Conservation (phyloP, 2,797 vertebrate genomes). For the Intellagama lesueurii region DNA sequence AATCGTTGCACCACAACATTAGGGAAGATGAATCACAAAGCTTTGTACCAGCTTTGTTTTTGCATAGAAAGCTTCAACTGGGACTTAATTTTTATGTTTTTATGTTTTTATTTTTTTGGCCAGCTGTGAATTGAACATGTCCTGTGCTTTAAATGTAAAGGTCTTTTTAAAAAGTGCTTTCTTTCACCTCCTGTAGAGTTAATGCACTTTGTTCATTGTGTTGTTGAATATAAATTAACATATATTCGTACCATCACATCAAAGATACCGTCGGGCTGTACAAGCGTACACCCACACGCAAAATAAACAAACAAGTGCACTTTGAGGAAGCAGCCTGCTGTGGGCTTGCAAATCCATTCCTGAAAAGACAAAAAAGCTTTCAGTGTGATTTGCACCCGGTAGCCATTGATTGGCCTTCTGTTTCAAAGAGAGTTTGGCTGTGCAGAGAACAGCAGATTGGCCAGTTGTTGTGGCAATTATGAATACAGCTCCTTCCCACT, state of each 20-base stretch:
- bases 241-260: neutral
- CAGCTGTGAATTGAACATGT: too few relatives aligned
- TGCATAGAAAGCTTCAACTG: neutral
- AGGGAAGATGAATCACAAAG: too few relatives aligned
- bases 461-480: neutral
- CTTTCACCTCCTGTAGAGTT: neutral
- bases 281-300: neutral
- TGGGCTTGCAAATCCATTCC: neutral
- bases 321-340: neutral
- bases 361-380: neutral
- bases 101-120: too few relatives aligned
- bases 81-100: neutral
- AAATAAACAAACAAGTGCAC: neutral
- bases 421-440: neutral
- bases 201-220: too few relatives aligned
- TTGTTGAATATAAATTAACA: neutral
- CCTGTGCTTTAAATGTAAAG: neutral
- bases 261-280: neutral
- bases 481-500: neutral
- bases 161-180: neutral
- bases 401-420: neutral
- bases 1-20: neutral
- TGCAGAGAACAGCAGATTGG: neutral
- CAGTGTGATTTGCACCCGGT: neutral
- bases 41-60: neutral